Base-by-base conservation (phyloP, 2,113 vertebrate species). In the Erinaceus europaeus region DNA sequence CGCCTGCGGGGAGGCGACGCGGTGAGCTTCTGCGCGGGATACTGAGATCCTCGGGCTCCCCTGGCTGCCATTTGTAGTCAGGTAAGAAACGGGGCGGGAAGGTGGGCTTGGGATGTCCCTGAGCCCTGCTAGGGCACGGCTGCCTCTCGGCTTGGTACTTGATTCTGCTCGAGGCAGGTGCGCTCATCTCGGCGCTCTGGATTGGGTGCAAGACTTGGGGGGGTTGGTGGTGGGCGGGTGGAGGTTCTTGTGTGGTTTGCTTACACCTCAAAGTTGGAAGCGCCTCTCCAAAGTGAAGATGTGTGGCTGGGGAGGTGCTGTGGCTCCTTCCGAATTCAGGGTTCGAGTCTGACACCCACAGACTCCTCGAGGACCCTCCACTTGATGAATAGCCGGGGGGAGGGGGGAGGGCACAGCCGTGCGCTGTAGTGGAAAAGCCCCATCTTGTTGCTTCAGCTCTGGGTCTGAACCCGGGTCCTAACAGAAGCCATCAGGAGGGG, bases 231-330 rank as follows among this genome's bases (percentile, higher is more conserved):
- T n/a, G n/a, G n/a, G n/a, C n/a, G n/a, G n/a, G n/a, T n/a, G n/a
- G n/a, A n/a, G n/a, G n/a, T n/a, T n/a, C n/a, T n/a, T n/a, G n/a
- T n/a, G n/a, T n/a, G n/a, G n/a, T n/a, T n/a, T n/a, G n/a, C n/a
- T n/a, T 69, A 90, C 76, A 25, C 48, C 52, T 12, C 4, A 11
- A 82, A 94, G 91, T 91, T 84, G 52, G 46, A 72, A 69, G 76
- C 42, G 3, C 64, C 29, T 10, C 59, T 55, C 23, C 0, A 9
- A 52, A 84, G 62, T 32, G 13, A 29, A 42, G 61, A 3, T 72
- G 4, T 36, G 25, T 38, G 71, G 14, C 25, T 40, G 38, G 23
- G 40, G 27, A 48, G 9, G 23, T 29, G 15, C 8, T 3, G 61
- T 38, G 1, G 72, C 46, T 5, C 17, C 57, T 59, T 55, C 67